Conservation (phyloP, 2,888 invertebrate species). For the Xylota sylvarum region DNA sequence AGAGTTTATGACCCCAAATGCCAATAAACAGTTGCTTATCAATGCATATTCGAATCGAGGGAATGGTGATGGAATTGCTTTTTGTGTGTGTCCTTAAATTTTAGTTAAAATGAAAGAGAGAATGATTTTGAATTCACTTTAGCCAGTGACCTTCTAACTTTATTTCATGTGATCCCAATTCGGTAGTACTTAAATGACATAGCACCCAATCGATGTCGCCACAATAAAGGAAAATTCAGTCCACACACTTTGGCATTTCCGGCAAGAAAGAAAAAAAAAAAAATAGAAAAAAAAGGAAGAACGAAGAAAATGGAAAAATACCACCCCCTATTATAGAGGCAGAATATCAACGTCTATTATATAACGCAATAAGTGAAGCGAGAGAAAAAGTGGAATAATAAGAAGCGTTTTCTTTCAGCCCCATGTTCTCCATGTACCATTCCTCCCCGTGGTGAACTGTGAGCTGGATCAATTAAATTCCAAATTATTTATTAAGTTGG, state of each 20-base stretch:
- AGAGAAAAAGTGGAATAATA: slow-evolving; percentile 59
- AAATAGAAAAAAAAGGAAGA: slow-evolving; percentile 2
- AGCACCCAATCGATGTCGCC: slow-evolving; percentile 67
- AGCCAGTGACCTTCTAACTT: slow-evolving; percentile 41
- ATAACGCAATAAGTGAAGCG: slow-evolving; percentile 57
- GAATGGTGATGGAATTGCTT: slow-evolving; percentile 7
- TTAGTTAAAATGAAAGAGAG: slow-evolving; percentile 12
- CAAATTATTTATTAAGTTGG: slow-evolving; percentile 60
- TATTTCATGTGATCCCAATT: slow-evolving; percentile 50
- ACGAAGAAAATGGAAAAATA: slow-evolving; percentile 34
- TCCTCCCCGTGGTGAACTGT: slow-evolving; percentile 18
- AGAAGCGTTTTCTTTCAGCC: slow-evolving; percentile 22
- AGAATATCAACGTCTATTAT: slow-evolving; percentile 59
- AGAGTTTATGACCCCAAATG: slow-evolving; percentile 28
- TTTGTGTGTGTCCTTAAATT: slow-evolving; percentile 21
- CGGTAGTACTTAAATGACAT: slow-evolving; percentile 56
- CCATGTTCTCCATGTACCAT: slow-evolving; percentile 5
- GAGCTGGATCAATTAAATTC: slow-evolving; percentile 59
- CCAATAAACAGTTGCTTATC: slow-evolving; percentile 31
- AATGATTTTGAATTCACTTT: slow-evolving; percentile 38
- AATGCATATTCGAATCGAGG: slow-evolving; percentile 15
- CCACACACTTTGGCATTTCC: slow-evolving; percentile 57
- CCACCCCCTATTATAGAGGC: slow-evolving; percentile 31
- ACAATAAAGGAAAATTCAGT: slow-evolving; percentile 51
- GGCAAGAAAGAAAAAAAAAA: slow-evolving; percentile 12